Percentiles rank a stretch among this genome's conserved stretches.
Evolutionary conservation across 1,140 invertebrate genomes (phyloP).

Genomic region (Rhysida immarginata): DNA sequence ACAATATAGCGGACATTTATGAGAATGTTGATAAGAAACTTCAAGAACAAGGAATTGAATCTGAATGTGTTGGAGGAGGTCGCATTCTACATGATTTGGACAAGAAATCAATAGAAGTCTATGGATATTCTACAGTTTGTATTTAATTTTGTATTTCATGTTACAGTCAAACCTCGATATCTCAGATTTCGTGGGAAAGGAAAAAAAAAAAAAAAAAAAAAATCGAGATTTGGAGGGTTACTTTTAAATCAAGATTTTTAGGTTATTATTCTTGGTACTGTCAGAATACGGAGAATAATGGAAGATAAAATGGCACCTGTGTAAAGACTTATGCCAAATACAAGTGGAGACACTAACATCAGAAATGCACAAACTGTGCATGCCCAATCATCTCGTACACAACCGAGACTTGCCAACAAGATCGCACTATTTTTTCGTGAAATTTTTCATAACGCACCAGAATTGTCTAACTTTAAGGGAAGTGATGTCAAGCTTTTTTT

Average conservation of each 20-base stretch:
- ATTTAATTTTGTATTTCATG: neutral
- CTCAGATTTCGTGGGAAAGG: no score
- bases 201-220: no score
- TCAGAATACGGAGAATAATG: neutral
- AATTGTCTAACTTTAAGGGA: no score
- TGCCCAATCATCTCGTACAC: no score
- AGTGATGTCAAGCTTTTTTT: no score
- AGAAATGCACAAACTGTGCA: no score
- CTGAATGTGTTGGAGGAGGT: constrained; percentile 66
- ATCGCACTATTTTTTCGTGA: no score
- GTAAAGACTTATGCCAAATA: no score
- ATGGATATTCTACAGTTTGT: constrained; percentile 65
- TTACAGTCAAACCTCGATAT: neutral
- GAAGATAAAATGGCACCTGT: neutral
- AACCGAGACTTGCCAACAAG: no score
- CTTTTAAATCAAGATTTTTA: neutral
- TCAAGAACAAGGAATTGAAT: constrained; percentile 38
- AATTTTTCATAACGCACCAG: no score
- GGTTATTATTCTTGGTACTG: neutral
- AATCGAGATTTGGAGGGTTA: no score
- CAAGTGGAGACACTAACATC: no score
- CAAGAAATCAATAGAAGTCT: constrained; percentile 61
- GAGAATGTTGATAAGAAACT: constrained; percentile 40
- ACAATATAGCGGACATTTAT: constrained; percentile 49
- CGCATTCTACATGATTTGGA: constrained; percentile 57